Evolutionary conservation across 2,888 invertebrate species (phyloP), one percentile per base, ranked within the genome.

Genomic region (Gortyna flavago): DNA sequence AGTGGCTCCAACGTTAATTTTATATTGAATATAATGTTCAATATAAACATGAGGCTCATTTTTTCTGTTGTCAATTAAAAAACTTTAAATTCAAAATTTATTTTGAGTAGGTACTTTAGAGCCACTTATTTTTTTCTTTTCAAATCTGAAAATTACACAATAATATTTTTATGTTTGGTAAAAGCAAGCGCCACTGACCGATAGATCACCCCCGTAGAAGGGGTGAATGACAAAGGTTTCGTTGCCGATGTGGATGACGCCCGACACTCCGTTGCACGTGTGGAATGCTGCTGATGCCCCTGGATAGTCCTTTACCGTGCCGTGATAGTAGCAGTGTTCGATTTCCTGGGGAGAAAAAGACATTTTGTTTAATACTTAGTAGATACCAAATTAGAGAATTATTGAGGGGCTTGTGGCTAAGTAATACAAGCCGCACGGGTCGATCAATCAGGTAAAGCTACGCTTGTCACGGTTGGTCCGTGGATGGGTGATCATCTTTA

Each of bases 281-380:
- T 99, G 99, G 97, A 99, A 98, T 89, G 99, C 99, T 41, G 99
- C 99, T 86, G 98, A 98, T 38, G 99, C 99, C 87, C 99, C 99
- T 13, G 99, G 99, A 96, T 99, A 99, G 97, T 99, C 99, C 95
- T 99, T 99, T 79, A 99, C 99, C 6, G 98, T 98, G 81, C 99
- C 99, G 95, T 99, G 99, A 96, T 99, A 99, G 97, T 99, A 99
- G 95, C 99, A 99, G 97, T 99, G 99, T 95, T 99, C 99, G 95
- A 99, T 99, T 97, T 99, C 99, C 99, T 99, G 97, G 0, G 57
- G 73, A 80, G 72, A 88, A 91, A 18, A 38, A 5, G n/a, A 57
- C n/a, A 57, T 57, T n/a, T 54, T 25, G 25, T 54, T 25, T 21
- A 51, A 8, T 21, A 51, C 54, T 54, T 11, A n/a, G 25, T 41